Evolutionary conservation across 2,797 vertebrate genomes (phyloP).

Genomic region (Argya squamiceps): DNA sequence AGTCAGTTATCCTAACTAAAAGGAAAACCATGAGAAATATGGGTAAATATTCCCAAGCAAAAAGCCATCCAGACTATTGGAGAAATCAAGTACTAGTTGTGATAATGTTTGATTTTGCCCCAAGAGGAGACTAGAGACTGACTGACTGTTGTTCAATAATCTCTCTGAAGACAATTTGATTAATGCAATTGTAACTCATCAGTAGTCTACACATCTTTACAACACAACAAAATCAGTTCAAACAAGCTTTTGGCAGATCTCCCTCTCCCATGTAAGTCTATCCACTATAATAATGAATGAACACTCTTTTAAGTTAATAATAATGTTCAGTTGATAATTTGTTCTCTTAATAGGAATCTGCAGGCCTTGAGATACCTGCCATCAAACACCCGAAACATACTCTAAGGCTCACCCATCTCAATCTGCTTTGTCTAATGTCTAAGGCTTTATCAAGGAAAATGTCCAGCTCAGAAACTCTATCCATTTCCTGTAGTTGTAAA

Average conservation of each 20-base stretch:
- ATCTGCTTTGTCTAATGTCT: neutral
- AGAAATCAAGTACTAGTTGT: neutral
- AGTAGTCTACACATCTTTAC: neutral
- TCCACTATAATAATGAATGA: neutral
- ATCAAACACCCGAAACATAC: neutral
- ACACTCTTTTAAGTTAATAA: neutral
- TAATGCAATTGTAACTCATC: neutral
- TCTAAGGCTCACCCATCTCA: neutral
- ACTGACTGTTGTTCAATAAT: neutral
- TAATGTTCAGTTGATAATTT: neutral
- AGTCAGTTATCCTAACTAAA: neutral
- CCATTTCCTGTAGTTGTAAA: neutral
- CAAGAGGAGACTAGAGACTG: neutral
- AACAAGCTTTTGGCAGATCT: neutral
- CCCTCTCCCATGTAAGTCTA: neutral
- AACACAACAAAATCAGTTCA: neutral
- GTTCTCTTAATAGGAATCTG: neutral
- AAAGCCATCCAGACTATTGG: neutral
- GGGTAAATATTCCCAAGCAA: neutral
- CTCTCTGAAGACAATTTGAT: neutral
- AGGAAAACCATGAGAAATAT: neutral
- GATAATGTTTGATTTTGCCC: neutral
- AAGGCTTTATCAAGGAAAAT: neutral
- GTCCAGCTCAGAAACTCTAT: neutral
- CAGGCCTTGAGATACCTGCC: neutral